Evolutionary conservation across 2,888 invertebrate species (phyloP), one percentile per base, ranked within the genome.

Genomic region (Iselma pallidipennis): DNA sequence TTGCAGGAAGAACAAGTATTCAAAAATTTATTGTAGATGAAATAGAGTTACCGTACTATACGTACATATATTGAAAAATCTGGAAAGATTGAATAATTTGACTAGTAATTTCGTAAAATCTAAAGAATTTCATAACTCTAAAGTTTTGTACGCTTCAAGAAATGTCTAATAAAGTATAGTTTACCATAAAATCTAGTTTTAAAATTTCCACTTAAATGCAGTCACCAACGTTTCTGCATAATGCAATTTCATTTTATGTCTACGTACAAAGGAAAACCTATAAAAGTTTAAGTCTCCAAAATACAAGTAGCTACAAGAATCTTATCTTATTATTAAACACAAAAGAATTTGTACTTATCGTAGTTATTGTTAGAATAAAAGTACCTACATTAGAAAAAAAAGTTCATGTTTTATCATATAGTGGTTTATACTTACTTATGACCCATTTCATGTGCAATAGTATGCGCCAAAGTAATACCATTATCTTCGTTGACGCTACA

Each of bases 401-500:
- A n/a, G n/a, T n/a, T n/a, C n/a, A n/a, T 19, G 9, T 19, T 7
- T 4, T 19, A 0, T 42, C 9, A 2, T 19, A 19, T 12, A 9
- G 21, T 28, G 0, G 2, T 55, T 49, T 31, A 14, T 51, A 86
- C 91, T 87, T 83, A 95, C 95, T 94, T 94, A 84, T 95, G 95
- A 61, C 95, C 95, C 77, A 95, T 83, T 83, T 96, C 95, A 79
- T 96, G 95, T 5, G 95, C 91, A 74, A 95, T 90, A 67, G 95
- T 95, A 83, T 94, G 91, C 25, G 95, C 94, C 59, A 95, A 84
- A 78, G 92, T 89, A 69, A 95, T 90, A 67, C 95, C 95, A 78
- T 91, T 92, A 83, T 95, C 95, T 81, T 95, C 94, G 80, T 94
- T 95, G 75, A 96, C 92, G 76, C 91, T 94, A 79, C 95, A 95